Conservation (phyloP, 2,888 invertebrate species). For the Lydus trimaculatus region DNA sequence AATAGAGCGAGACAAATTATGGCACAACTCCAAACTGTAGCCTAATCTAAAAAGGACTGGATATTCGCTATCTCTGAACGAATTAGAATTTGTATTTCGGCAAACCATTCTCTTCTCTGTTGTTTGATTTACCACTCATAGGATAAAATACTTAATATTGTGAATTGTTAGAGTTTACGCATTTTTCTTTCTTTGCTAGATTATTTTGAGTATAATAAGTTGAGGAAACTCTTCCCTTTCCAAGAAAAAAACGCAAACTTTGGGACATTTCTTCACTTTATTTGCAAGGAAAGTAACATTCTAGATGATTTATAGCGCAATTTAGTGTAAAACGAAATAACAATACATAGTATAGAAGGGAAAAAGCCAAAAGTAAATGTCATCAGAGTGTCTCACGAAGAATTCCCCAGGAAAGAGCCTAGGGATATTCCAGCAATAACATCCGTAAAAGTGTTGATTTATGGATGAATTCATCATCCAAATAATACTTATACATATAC, state of each 20-base stretch:
- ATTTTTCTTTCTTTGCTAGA: conserved; percentile 24
- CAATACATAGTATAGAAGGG: conserved; percentile 14
- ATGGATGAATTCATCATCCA: background rate
- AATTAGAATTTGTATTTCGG: conserved; percentile 25
- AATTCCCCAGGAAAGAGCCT: background rate
- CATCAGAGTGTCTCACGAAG: background rate
- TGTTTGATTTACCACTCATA: conserved; percentile 44
- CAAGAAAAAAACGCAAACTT: background rate
- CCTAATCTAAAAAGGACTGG: conserved; percentile 1
- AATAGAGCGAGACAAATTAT: conserved; percentile 20
- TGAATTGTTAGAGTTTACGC: too few species aligned
- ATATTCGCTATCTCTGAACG: background rate
- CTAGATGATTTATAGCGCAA: conserved; percentile 44
- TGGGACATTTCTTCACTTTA: conserved; percentile 28
- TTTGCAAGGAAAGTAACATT: conserved; percentile 40
- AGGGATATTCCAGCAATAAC: background rate
- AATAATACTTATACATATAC: background rate
- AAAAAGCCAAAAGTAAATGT: background rate
- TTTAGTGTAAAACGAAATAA: conserved; percentile 36
- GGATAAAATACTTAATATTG: conserved; percentile 33
- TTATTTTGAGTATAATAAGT: conserved; percentile 27
- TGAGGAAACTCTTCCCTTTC: conserved; percentile 17
- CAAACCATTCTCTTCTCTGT: conserved; percentile 30
- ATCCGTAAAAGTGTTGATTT: background rate
- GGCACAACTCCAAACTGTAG: conserved; percentile 24